phyloP scores from a whole-genome alignment of 1,140 invertebrate genomes.

The Lordiphosa collinella region DNA sequence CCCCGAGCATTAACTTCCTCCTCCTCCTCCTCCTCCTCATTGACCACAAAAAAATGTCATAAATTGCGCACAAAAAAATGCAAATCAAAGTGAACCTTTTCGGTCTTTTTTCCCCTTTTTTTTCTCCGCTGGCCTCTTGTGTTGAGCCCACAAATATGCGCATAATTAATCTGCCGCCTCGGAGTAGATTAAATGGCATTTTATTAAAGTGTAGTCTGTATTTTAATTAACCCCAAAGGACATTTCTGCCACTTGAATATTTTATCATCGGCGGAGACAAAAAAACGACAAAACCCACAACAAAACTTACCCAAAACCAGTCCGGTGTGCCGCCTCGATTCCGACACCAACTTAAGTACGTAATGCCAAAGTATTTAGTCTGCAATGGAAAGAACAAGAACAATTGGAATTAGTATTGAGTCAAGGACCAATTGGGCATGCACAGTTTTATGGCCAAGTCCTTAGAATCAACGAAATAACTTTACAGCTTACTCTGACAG shows the following conservation, averaged over 20 bases:
- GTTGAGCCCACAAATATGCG: constrained; percentile 65
- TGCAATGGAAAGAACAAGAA: constrained; percentile 32
- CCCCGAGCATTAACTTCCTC: neutral
- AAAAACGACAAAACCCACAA: neutral
- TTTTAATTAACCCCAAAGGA: constrained; percentile 59
- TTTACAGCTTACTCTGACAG: no score
- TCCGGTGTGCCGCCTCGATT: constrained; percentile 3
- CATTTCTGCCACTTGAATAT: constrained; percentile 18
- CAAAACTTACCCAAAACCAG: constrained; percentile 28
- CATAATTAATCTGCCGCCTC: constrained; percentile 64
- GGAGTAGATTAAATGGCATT: constrained; percentile 74
- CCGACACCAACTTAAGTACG: neutral
- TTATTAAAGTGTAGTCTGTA: constrained; percentile 63
- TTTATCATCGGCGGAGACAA: neutral
- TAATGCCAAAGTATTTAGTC: constrained; percentile 41
- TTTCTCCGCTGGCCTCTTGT: constrained; percentile 4
- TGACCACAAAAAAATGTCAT: constrained; percentile 67
- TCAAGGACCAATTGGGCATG: constrained; percentile 12
- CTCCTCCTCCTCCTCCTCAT: no score
- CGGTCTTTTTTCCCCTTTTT: constrained; percentile 2
- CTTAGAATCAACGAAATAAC: constrained; percentile 14
- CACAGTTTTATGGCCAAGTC: constrained; percentile 18
- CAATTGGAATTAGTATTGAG: constrained; percentile 1
- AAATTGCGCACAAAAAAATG: constrained; percentile 58
- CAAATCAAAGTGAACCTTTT: constrained; percentile 67